A percentile compares a stretch with the other conserved stretches of the same genome.
Evolutionary conservation across 2,888 invertebrate species (phyloP).

Genomic region (Phengaris arion): DNA sequence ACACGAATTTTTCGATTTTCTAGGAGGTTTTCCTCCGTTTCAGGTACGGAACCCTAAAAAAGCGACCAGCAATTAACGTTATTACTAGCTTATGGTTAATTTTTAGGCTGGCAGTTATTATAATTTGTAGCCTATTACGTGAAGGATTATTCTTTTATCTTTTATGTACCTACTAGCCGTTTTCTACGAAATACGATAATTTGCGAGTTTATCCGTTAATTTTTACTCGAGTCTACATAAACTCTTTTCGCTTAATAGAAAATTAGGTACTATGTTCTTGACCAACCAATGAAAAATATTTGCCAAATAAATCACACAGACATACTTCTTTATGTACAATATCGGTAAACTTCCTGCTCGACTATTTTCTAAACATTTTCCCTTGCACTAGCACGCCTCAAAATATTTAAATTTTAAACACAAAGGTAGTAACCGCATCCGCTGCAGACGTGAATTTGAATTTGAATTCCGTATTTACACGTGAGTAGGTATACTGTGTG

Average conservation of each 20-base stretch:
- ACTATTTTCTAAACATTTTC: too few relatives aligned
- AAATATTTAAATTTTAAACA: too few relatives aligned
- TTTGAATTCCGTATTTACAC: too few relatives aligned
- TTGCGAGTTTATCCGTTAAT: neutral
- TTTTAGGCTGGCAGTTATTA: conserved; percentile 11
- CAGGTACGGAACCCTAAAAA: neutral
- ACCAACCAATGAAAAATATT: neutral
- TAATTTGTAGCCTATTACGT: conserved; percentile 22
- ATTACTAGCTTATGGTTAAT: neutral
- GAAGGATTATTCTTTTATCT: conserved; percentile 14
- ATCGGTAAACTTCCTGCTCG: too few relatives aligned
- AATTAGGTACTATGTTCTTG: neutral
- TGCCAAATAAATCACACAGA: neutral
- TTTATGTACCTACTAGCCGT: neutral
- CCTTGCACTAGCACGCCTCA: too few relatives aligned
- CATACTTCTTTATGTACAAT: too few relatives aligned
- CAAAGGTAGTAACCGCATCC: too few relatives aligned
- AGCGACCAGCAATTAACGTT: neutral
- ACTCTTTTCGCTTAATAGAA: too few relatives aligned
- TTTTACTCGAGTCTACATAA: neutral
- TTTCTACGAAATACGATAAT: neutral
- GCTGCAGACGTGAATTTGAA: too few relatives aligned
- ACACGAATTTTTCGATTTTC: too few relatives aligned
- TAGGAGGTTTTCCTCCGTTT: neutral
- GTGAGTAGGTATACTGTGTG: too few relatives aligned